Conservation (phyloP, 2,113 vertebrate genomes). For the Shinisaurus crocodilurus region DNA sequence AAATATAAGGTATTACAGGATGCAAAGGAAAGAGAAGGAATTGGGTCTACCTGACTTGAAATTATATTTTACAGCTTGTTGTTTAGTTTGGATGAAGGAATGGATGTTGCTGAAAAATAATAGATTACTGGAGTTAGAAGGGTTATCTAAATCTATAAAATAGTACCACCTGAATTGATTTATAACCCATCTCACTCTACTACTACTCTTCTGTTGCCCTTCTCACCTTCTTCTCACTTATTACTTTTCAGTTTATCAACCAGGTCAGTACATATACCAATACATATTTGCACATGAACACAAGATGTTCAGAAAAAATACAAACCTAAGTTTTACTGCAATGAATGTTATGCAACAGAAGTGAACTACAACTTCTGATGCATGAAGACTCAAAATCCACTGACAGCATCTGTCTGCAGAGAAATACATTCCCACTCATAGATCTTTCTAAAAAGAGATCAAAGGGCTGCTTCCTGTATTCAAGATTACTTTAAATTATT, state of each 20-base stretch:
- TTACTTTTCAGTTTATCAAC: not conserved
- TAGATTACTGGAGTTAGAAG: too few species aligned
- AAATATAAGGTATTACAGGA: too few species aligned
- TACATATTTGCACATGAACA: not conserved
- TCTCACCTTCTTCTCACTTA: not conserved
- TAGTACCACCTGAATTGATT: not conserved
- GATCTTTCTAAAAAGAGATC: not conserved
- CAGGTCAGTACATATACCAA: too few species aligned
- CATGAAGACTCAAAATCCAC: not conserved
- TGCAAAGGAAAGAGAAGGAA: too few species aligned
- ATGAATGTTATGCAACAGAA: not conserved
- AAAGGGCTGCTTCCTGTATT: not conserved
- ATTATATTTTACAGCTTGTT: too few species aligned
- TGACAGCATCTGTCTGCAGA: not conserved
- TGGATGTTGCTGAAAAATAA: too few species aligned
- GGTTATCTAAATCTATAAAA: not conserved
- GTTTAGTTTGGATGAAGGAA: too few species aligned
- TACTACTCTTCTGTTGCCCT: not conserved
- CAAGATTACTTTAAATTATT: not conserved
- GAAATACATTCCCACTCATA: not conserved
- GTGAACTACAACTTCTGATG: not conserved
- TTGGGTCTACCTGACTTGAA: too few species aligned
- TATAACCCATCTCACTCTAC: not conserved
- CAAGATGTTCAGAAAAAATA: not conserved
- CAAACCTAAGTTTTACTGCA: not conserved